phyloP scores from a whole-genome alignment of 2,797 vertebrate species.

The Enteromius mattozi region DNA sequence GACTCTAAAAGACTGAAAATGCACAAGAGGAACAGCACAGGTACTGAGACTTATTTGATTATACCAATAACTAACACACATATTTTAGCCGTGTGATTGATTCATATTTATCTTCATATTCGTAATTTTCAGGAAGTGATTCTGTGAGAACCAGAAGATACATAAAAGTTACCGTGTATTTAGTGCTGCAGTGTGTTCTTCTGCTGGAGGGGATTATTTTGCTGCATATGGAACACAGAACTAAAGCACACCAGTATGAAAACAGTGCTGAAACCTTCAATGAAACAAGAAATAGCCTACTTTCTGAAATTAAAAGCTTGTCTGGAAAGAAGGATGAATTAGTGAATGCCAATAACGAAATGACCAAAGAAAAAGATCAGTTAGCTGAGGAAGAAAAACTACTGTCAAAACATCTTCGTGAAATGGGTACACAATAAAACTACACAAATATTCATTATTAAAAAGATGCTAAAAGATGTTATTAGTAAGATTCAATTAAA shows the following conservation, averaged over 20 bases:
- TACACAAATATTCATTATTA: background rate
- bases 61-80: background rate
- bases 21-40: background rate
- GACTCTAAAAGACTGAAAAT: background rate
- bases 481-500: background rate
- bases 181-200: constrained; percentile 10
- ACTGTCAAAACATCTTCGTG: background rate
- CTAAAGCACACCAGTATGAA: background rate
- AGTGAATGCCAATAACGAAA: background rate
- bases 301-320: fast-evolving
- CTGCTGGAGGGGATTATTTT: background rate
- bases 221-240: background rate
- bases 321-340: fast-evolving
- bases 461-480: background rate
- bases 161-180: background rate
- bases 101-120: background rate
- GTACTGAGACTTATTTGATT: background rate
- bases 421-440: constrained; percentile 1
- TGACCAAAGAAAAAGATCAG: background rate
- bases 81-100: background rate
- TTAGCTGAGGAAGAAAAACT: background rate
- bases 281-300: fast-evolving
- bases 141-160: background rate
- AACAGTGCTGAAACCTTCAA: background rate
- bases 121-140: background rate